phyloP scores from a whole-genome alignment of 2,888 invertebrate genomes.

The Eurytoma californica region DNA sequence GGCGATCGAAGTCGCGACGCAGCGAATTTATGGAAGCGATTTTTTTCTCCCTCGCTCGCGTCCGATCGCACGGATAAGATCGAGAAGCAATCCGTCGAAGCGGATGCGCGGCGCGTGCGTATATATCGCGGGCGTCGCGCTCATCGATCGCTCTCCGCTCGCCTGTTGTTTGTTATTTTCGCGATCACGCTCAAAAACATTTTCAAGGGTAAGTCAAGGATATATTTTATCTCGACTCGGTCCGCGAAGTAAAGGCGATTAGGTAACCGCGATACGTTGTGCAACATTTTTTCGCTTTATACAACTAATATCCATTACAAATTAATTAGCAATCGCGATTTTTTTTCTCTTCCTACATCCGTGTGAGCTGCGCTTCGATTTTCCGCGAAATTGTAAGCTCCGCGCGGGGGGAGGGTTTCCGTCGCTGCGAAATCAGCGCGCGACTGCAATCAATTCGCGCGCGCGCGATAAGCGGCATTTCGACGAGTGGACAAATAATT shows the following conservation, averaged over 20 bases:
- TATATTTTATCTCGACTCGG: not conserved
- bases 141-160: not conserved
- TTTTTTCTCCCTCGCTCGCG: slow-evolving; percentile 14
- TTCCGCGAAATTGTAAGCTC: too few species aligned
- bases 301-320: too few species aligned
- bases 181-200: slow-evolving; percentile 21
- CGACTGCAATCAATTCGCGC: not conserved
- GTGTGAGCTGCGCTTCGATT: too few species aligned
- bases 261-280: not conserved
- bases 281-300: not conserved
- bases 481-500: too few species aligned
- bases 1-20: not conserved
- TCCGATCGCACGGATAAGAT: not conserved
- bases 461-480: not conserved
- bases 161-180: slow-evolving; percentile 35
- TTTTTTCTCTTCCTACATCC: too few species aligned
- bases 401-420: too few species aligned
- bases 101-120: slow-evolving; percentile 35
- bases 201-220: slow-evolving; percentile 35
- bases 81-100: slow-evolving; percentile 9
- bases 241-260: not conserved
- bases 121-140: not conserved
- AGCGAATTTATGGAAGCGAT: slow-evolving; percentile 15
- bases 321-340: too few species aligned
- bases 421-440: not conserved